Conservation (phyloP, 2,797 vertebrate species). For the Iguana delicatissima region DNA sequence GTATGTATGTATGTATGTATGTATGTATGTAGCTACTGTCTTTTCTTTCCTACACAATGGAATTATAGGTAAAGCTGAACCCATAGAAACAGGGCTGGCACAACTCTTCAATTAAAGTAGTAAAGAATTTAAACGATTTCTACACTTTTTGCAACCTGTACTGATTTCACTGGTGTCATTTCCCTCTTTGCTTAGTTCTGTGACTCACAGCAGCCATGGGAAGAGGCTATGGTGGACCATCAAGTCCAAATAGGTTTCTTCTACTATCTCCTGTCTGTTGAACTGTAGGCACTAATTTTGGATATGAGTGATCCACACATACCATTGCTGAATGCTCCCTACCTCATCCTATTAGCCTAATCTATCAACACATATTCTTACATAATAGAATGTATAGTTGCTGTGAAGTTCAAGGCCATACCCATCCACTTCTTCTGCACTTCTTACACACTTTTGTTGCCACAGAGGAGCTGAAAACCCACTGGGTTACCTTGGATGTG, state of each 20-base stretch:
- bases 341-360: not conserved
- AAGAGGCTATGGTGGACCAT: not conserved
- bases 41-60: not conserved
- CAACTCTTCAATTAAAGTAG: not conserved
- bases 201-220: not conserved
- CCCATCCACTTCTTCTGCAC: not conserved
- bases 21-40: not conserved
- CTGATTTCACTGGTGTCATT: not conserved
- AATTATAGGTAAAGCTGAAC: not conserved
- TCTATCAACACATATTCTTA: not conserved
- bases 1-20: no score
- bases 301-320: not conserved
- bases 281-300: not conserved
- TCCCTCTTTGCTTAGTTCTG: not conserved
- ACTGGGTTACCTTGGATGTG: no score
- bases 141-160: not conserved
- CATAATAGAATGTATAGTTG: not conserved
- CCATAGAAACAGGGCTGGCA: not conserved
- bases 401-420: not conserved
- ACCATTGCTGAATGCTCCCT: not conserved
- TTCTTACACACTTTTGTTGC: not conserved
- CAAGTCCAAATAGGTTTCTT: not conserved
- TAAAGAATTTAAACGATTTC: not conserved
- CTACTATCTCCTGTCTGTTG: not conserved
- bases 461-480: no score